Evolutionary conservation across 2,797 vertebrate genomes (phyloP), one percentile per base, ranked within the genome.

Genomic region (Megalops cyprinoides): DNA sequence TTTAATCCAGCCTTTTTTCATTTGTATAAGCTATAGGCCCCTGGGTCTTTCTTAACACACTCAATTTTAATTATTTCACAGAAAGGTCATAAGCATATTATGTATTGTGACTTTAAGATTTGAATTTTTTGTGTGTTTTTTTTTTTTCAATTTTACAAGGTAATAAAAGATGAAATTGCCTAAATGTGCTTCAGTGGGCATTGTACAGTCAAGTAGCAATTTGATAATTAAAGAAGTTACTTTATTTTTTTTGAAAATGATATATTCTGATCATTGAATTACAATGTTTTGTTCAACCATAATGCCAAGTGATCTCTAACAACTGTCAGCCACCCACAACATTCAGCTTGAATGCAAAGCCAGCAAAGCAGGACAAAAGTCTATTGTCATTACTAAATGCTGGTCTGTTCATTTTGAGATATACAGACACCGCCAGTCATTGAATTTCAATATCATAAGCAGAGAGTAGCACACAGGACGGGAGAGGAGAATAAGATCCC

Each of bases 41-140:
- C 9, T 8, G 25, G 25, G 74, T 7, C 15, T 76, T 55, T 69
- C 34, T 34, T 39, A 39, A 12, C 48, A 4, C 49, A 34, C 31
- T 76, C 34, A 1, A 55, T 76, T 76, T 76, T 76, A 76, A 76
- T 76, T 76, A 76, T 20, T 34, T 76, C 34, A 37, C 49, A 37
- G 34, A 76, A 76, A 76, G 74, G 74, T 76, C 48, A 53, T 34
- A 76, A 28, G 49, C 28, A 31, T 34, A 20, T 37, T 28, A 76
- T 76, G 31, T 1, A 37, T 55, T 18, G 34, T 53, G 28, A 14
- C 31, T 76, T 75, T 75, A 48, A 46, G 69, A 48, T 25, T 28
- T 14, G 25, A 75, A 75, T 4, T n/a, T 74, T n/a, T 48, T 71
- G 15, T 71, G 37, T 74, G 20, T 25, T 75, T 51, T 31, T 39